These are phyloP conservation scores for Xanthia icteritia DNA, from an alignment of 2,888 invertebrate species.

Conservation along the genomic window DNA sequence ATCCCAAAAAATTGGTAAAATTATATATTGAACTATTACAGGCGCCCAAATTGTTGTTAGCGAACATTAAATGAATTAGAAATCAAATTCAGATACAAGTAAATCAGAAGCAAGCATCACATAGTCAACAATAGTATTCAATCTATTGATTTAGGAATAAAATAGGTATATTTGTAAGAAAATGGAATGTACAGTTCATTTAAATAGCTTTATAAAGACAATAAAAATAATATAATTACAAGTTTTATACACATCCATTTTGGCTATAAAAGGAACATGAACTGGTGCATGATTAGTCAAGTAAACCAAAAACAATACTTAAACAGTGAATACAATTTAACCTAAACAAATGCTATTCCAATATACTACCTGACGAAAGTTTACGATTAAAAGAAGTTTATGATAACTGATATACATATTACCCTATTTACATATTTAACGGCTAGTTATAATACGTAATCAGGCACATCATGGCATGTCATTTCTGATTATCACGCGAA, in stretches of 20 bases:
- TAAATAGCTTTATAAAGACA: conserved; percentile 62
- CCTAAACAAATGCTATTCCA: conserved; percentile 66
- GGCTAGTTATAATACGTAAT: conserved; percentile 67
- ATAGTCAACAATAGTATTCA: conserved; percentile 30
- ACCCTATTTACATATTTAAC: conserved; percentile 63
- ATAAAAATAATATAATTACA: conserved; percentile 54
- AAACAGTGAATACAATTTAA: conserved; percentile 57
- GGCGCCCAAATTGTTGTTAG: conserved; percentile 63
- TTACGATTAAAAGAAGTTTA: conserved; percentile 4
- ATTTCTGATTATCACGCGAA: conserved; percentile 67
- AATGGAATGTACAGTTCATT: conserved; percentile 83
- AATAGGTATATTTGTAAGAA: conserved; percentile 56
- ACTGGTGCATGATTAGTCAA: conserved; percentile 69
- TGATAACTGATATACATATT: conserved; percentile 19
- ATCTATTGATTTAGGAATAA: conserved; percentile 41
- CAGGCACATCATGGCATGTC: conserved; percentile 83
- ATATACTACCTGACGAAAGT: conserved; percentile 59
- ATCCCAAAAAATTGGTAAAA: conserved; percentile 62
- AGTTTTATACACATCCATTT: conserved; percentile 67
- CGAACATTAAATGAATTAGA: conserved; percentile 25
- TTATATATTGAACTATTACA: conserved; percentile 71
- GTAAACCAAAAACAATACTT: conserved; percentile 53
- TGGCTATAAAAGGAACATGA: conserved; percentile 77
- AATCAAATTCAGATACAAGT: conserved; percentile 33
- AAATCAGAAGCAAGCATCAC: conserved; percentile 38